Evolutionary conservation across 1,140 invertebrate species (phyloP), one percentile per base, ranked within the genome.

Genomic region (Magallana angulata): DNA sequence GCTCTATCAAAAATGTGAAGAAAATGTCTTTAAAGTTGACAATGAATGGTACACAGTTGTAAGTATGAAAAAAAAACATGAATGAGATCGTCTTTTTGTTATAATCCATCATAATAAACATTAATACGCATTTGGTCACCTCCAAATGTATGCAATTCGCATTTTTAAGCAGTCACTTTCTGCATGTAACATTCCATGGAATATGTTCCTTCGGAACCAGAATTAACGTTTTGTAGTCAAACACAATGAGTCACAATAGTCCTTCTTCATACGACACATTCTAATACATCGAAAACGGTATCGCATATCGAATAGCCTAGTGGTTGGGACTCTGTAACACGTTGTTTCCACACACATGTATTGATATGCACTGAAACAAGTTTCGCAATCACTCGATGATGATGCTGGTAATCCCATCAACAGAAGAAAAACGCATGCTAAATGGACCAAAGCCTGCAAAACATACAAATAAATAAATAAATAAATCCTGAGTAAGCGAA

Each of bases 311-410:
- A 76, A 76, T 30, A 30, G 68, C 14, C 68, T 76, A 11, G 1
- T 36, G 24, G 18, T 30, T 11, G 24, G 24, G 68, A 14, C 5
- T 36, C 68, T 18, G 24, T 76, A 76, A 30, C 68, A 76, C 6
- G 18, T 12, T 76, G 68, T 76, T 76, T 76, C 68, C 68, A 76
- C 68, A 24, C 68, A 76, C 68, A 76, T 76, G 24, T 76, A 12
- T 7, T 30, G 68, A 76, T 76, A 76, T 76, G 24, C 68, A 12
- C 24, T 76, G 14, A 36, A 11, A 30, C 68, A 76, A 76, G 68
- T 30, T 11, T 76, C 24, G 68, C 68, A 76, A 36, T 76, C 68
- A 76, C 68, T 76, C 8, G 14, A 3, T 30, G 24, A 18, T 30
- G 24, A 76, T 48, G 36, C 36, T 11, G 68, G 68, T 30, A 76